phyloP scores from a whole-genome alignment of 1,140 invertebrate species.

The Drosophila asahinai region DNA sequence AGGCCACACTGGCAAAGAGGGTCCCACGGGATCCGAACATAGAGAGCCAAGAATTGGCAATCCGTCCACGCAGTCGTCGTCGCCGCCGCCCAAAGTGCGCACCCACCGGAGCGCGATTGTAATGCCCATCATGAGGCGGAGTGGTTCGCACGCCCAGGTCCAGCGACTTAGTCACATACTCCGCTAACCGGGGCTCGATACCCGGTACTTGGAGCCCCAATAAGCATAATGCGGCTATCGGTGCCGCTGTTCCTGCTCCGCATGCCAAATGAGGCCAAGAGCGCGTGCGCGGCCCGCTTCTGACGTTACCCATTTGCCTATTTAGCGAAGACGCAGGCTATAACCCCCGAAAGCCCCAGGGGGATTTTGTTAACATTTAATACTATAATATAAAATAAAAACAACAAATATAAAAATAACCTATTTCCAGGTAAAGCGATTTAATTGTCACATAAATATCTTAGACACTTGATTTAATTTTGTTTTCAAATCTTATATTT shows the following conservation, averaged over 20 bases:
- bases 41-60: slow-evolving; percentile 24
- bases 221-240: slow-evolving; percentile 48
- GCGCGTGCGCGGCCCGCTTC: slow-evolving; percentile 64
- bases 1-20: slow-evolving; percentile 26
- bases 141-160: slow-evolving; percentile 66
- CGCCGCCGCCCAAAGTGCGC: slow-evolving; percentile 5
- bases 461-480: background rate
- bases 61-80: slow-evolving; percentile 29
- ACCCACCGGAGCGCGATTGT: slow-evolving; percentile 35
- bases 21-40: slow-evolving; percentile 21
- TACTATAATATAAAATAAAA: background rate
- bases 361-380: background rate
- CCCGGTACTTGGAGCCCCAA: slow-evolving; percentile 17
- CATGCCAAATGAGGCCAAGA: slow-evolving; percentile 57
- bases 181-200: background rate
- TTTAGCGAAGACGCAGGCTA: background rate
- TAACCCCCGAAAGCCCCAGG: slow-evolving; percentile 24
- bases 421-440: background rate
- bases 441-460: background rate
- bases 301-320: slow-evolving; percentile 39
- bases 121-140: slow-evolving; percentile 51
- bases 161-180: slow-evolving; percentile 47
- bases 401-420: background rate
- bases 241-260: slow-evolving; percentile 34
- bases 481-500: background rate